Base-by-base conservation (phyloP, 2,888 invertebrate species). In the Chrysomela aeneicollis region DNA sequence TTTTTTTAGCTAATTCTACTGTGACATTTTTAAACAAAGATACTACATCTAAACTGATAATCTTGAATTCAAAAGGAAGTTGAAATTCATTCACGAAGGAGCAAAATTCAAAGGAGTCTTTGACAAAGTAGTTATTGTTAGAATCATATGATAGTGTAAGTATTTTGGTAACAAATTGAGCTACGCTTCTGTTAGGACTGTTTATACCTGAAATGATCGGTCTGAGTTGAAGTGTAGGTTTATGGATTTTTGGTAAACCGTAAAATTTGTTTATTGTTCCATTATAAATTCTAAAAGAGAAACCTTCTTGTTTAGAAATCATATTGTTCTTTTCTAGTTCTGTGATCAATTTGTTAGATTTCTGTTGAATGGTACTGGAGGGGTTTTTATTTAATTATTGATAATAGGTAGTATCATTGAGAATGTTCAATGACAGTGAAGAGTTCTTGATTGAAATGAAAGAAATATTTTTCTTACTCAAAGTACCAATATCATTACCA, bases 11-110 rank as follows among this genome's bases (percentile, higher is more conserved):
- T n/a, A n/a, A n/a, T n/a, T n/a, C n/a, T n/a, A n/a, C n/a, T n/a
- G n/a, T n/a, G n/a, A n/a, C n/a, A n/a, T n/a, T n/a, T n/a, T n/a
- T n/a, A n/a, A n/a, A n/a, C n/a, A n/a, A n/a, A n/a, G n/a, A n/a
- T n/a, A n/a, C n/a, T n/a, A 53, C 32, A 32, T 53, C 53, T 32
- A 53, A 32, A 53, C 53, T 53, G 4, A 53, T 32, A 15, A 53
- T 50, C n/a, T 50, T 50, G 22, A 12, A 21, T 2, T 5, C 21
- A 50, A 17, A n/a, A 9, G 30, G 30, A 19, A 53, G 35, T 32
- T 53, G 30, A 32, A 53, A 53, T 35, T 17, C 30, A 18, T 53
- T 18, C 0, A 53, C 32, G 12, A 51, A 53, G 2, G 6, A 10
- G 10, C 32, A 35, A 10, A 35, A 35, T 4, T 35, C 32, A 10